Evolutionary conservation across 92 coral and sea anemone species (phyloP).

Genomic region (Porites cylindrica): DNA sequence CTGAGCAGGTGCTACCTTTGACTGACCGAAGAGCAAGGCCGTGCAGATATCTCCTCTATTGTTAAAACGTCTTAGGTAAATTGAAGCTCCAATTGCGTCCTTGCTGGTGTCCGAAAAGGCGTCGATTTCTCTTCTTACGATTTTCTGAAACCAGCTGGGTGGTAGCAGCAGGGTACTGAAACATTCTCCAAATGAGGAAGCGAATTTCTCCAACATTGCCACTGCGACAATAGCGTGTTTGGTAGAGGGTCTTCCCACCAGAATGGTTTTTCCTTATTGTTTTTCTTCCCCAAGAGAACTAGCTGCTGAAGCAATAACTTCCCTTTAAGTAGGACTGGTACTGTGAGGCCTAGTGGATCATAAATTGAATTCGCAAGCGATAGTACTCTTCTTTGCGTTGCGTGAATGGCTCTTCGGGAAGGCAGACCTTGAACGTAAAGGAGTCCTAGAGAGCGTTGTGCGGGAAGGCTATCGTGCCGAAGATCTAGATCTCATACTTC

Average conservation of each 20-base stretch:
- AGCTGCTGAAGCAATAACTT: conserved; percentile 48
- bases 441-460: conserved; percentile 71
- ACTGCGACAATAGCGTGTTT: conserved; percentile 40
- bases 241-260: conserved; percentile 72
- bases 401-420: conserved; percentile 66
- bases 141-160: conserved; percentile 34
- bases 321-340: conserved; percentile 60
- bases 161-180: conserved; percentile 48
- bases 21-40: conserved; percentile 52
- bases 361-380: conserved; percentile 59
- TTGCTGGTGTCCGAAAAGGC: conserved; percentile 69
- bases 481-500: conserved; percentile 65
- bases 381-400: conserved; percentile 61
- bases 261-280: conserved; percentile 20
- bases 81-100: conserved; percentile 58
- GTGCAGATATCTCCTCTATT: conserved; percentile 12
- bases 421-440: conserved; percentile 47
- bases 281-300: conserved; percentile 45
- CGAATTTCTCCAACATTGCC: conserved; percentile 58
- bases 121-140: conserved; percentile 43
- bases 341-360: conserved; percentile 66
- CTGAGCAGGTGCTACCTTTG: conserved; percentile 64
- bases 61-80: conserved; percentile 42
- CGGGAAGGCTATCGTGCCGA: conserved; percentile 55
- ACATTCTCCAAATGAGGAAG: conserved; percentile 50